Conservation (phyloP, 2,888 invertebrate genomes). For the Aradus depressus region DNA sequence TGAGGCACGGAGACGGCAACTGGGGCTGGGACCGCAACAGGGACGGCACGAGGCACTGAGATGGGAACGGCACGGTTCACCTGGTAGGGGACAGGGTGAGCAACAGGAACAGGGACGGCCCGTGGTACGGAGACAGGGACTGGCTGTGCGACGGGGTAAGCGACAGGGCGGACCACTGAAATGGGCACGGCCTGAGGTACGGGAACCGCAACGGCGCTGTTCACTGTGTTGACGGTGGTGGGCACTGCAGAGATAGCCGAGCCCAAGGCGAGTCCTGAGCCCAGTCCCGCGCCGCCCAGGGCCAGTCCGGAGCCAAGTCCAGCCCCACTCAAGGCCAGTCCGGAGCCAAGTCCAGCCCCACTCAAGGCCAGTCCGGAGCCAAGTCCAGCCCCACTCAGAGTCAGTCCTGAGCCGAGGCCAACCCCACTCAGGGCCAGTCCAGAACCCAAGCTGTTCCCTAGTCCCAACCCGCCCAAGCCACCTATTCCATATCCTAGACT, state of each 20-base stretch:
- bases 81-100: constrained; percentile 41
- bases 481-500: constrained; percentile 2
- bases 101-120: constrained; percentile 41
- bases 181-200: constrained; percentile 43
- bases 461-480: neutral
- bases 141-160: constrained; percentile 38
- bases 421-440: too few species aligned
- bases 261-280: constrained; percentile 1
- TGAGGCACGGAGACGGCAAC: constrained; percentile 44
- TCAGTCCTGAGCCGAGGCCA: constrained; percentile 1
- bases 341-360: neutral
- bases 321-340: neutral
- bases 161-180: constrained; percentile 38
- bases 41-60: constrained; percentile 45
- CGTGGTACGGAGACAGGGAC: constrained; percentile 37
- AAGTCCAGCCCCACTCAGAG: neutral
- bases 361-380: neutral
- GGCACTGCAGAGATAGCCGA: constrained; percentile 16
- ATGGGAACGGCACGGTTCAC: constrained; percentile 40
- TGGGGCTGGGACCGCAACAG: constrained; percentile 45
- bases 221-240: constrained; percentile 22
- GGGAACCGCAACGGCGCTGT: constrained; percentile 38
- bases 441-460: neutral
- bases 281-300: neutral
- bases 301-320: neutral